Evolutionary conservation across 2,888 invertebrate species (phyloP), one percentile per base, ranked within the genome.

Genomic region (Dorcus hopei): DNA sequence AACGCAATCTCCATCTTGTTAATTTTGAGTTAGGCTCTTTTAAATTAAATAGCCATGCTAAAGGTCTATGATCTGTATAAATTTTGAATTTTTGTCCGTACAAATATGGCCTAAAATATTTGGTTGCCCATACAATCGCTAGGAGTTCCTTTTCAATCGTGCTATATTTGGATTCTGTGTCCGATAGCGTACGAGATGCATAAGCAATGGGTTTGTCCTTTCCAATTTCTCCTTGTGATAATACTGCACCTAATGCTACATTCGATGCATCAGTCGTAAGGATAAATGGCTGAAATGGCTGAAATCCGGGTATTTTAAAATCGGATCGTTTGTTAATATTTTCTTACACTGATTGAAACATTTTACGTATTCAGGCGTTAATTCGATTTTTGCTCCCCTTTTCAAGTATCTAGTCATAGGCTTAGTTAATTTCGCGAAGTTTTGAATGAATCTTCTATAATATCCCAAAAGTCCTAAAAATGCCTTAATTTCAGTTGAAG

Each of bases 211-310:
- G 51, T 39, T 40, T 14, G 16, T 51, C 51, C 4, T 39, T n/a
- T 39, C 51, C 51, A 11, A 51, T 53, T 9, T 33, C 9, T 14
- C 53, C 48, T 43, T 58, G 58, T 2, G 45, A 54, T 38, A 58
- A 23, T 19, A 58, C 50, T 19, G 55, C 16, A 8, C 57, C 52
- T 45, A 59, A 43, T 51, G 39, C 40, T 9, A 48, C 38, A 38
- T 54, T 45, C n/a, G 60, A 60, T 11, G 60, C 57, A 11, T 57
- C 57, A 2, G 60, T 60, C 9, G 60, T 60, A 7, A 57, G 9
- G 9, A 19, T 11, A 47, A 61, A 54, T 14, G 54, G 39, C 38
- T 57, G 47, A 3, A n/a, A n/a, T n/a, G n/a, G n/a, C 49, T 2
- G 41, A 61, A 61, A 48, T 61, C 54, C 1, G 57, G 57, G 26